phyloP scores from a whole-genome alignment of 2,797 vertebrate species.

The Mormyrus proboscirostris region DNA sequence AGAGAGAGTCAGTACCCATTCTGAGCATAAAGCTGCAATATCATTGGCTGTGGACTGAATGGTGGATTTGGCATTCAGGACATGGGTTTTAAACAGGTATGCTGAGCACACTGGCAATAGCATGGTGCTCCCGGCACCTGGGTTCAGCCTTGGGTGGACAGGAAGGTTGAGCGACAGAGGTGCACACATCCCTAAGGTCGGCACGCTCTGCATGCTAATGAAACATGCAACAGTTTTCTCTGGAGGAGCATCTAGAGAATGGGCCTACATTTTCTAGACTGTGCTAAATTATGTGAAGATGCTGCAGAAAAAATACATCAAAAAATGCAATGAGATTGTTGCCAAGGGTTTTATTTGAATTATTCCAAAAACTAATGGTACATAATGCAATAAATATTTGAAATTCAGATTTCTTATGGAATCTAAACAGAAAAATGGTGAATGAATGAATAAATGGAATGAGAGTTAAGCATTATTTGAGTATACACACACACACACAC shows the following conservation, averaged over 20 bases:
- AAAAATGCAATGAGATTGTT: neutral
- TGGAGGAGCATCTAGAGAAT: neutral
- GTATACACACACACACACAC: too few relatives aligned
- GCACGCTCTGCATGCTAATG: neutral
- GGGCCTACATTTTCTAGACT: neutral
- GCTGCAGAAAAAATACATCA: neutral
- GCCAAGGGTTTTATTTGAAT: neutral
- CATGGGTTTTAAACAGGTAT: neutral
- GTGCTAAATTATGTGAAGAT: neutral
- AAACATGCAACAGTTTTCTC: neutral
- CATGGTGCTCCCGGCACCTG: neutral
- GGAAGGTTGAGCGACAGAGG: neutral
- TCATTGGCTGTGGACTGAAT: neutral
- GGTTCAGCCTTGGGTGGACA: neutral
- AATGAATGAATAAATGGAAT: too few relatives aligned
- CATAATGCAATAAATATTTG: neutral
- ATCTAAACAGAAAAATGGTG: too few relatives aligned
- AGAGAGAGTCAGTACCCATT: neutral
- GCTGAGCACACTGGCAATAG: neutral
- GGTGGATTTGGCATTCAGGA: neutral
- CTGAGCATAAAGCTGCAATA: neutral
- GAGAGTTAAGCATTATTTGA: too few relatives aligned
- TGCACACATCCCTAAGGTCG: neutral
- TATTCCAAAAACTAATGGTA: neutral
- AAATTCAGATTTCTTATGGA: neutral